phyloP scores from a whole-genome alignment of 2,888 invertebrate species.

The Apocheima hispidaria region DNA sequence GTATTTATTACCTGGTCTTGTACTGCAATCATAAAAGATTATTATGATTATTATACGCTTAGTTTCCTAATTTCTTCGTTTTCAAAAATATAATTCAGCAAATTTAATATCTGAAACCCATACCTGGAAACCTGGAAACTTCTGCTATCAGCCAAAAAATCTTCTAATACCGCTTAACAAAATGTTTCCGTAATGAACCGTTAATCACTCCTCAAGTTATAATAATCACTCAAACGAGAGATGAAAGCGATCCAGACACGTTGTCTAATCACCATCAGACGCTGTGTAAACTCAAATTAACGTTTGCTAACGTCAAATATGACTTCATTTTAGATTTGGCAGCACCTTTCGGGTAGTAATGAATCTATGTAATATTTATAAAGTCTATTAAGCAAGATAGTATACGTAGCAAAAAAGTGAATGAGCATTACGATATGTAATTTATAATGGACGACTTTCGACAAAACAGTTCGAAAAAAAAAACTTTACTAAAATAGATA shows the following conservation, averaged over 20 bases:
- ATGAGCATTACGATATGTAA: no score
- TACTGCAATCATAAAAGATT: no score
- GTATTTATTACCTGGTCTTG: no score
- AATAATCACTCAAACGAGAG: conserved; percentile 18
- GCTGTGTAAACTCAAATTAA: conserved; percentile 22
- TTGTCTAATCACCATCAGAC: conserved; percentile 22
- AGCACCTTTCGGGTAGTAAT: not conserved
- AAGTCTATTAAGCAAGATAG: no score
- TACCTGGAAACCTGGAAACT: not conserved
- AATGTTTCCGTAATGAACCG: conserved; percentile 9
- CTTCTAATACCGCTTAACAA: conserved; percentile 2
- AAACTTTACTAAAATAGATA: no score
- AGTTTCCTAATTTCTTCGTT: no score
- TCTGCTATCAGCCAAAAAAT: not conserved
- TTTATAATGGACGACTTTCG: no score
- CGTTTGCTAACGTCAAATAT: conserved; percentile 13
- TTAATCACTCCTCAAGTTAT: conserved; percentile 10
- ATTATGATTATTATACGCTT: no score
- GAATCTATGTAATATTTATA: not conserved
- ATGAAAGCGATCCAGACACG: conserved; percentile 16
- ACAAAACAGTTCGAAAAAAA: no score
- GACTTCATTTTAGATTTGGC: conserved; percentile 6
- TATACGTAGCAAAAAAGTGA: no score
- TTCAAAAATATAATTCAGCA: no score
- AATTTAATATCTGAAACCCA: no score